Conservation (phyloP, 2,113 vertebrate genomes). For the Bettongia penicillata region DNA sequence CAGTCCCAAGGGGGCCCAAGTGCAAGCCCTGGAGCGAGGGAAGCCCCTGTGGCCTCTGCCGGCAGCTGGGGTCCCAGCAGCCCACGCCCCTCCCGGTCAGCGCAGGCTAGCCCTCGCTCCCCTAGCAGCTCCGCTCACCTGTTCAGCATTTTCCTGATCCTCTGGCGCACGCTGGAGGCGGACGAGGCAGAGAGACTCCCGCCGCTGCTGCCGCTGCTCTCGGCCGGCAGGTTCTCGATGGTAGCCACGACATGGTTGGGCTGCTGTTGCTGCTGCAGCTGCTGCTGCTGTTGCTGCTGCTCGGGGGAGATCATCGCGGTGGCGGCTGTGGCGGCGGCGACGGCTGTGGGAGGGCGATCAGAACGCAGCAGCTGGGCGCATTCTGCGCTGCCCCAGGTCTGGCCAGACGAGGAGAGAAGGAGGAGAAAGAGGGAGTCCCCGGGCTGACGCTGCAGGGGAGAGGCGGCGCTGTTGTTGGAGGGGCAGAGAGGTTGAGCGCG, state of each 20-base stretch:
- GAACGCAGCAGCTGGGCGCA: constrained; percentile 83
- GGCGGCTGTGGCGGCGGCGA: constrained; percentile 79
- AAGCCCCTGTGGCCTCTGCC: background rate
- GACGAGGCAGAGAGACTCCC: constrained; percentile 78
- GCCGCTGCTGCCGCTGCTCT: constrained; percentile 78
- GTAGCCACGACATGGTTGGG: constrained; percentile 91
- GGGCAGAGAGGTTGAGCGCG: constrained; percentile 44
- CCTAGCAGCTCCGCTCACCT: constrained; percentile 84
- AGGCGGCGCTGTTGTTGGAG: constrained; percentile 62
- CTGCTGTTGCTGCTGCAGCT: constrained; percentile 85
- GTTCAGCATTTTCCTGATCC: constrained; percentile 91
- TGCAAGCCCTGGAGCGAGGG: background rate
- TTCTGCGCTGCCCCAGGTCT: constrained; percentile 80
- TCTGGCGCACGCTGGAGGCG: constrained; percentile 84
- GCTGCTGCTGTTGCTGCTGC: constrained; percentile 76
- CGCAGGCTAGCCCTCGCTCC: constrained; percentile 4
- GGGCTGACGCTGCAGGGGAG: constrained; percentile 73
- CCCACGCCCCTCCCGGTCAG: constrained; percentile 14
- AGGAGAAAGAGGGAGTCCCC: constrained; percentile 55
- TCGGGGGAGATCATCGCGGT: constrained; percentile 79
- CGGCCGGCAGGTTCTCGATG: constrained; percentile 89
- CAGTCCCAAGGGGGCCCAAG: constrained; percentile 20
- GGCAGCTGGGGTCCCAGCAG: background rate
- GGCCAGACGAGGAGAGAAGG: constrained; percentile 61
- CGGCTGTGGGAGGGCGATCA: constrained; percentile 78